Evolutionary conservation across 2,888 invertebrate species (phyloP).

Genomic region (Germaria angustata): DNA sequence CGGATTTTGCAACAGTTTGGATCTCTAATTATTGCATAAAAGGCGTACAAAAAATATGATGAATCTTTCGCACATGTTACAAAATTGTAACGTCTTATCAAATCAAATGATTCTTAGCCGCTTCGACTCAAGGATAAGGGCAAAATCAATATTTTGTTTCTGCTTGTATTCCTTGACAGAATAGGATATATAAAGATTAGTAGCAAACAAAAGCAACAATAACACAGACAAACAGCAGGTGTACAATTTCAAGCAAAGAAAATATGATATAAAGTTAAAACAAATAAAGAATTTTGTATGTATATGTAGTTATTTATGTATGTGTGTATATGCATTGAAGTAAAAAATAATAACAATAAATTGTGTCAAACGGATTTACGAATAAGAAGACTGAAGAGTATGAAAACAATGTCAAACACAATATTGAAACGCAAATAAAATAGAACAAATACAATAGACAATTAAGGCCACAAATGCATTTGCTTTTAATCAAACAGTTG

Average conservation of each 20-base stretch:
- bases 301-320: background rate
- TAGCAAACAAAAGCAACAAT: slow-evolving; percentile 53
- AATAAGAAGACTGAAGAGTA: slow-evolving; percentile 9
- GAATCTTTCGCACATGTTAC: no score
- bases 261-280: slow-evolving; percentile 14
- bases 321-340: background rate
- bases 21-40: no score
- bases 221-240: slow-evolving; percentile 53
- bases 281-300: background rate
- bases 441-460: slow-evolving; percentile 49
- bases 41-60: no score
- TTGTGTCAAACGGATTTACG: slow-evolving; percentile 42
- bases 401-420: slow-evolving; percentile 17
- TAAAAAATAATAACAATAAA: background rate
- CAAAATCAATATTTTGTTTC: background rate
- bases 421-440: slow-evolving; percentile 37
- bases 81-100: no score
- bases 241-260: slow-evolving; percentile 5
- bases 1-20: no score
- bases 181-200: slow-evolving; percentile 56
- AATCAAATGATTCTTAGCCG: no score
- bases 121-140: background rate
- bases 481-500: slow-evolving; percentile 12
- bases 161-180: background rate
- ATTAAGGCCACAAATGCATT: slow-evolving; percentile 54